Evolutionary conservation across 1,140 invertebrate genomes (phyloP).

Genomic region (Ganaspis sp.): DNA sequence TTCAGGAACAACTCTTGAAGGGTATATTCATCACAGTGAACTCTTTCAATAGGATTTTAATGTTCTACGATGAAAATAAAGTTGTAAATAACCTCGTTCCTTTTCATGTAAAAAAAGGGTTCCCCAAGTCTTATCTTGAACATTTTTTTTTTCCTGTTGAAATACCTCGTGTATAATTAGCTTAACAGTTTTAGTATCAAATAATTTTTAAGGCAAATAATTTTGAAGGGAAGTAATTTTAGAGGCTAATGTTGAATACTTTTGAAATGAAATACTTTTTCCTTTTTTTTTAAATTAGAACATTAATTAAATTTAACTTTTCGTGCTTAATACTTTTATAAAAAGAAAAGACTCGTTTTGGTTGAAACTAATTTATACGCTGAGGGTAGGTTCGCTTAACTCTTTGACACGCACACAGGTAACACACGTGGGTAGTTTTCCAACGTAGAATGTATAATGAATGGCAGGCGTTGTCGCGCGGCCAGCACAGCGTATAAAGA

Average conservation of each 20-base stretch:
- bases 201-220: no score
- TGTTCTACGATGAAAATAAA: background rate
- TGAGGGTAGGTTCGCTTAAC: conserved; percentile 25
- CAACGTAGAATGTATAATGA: conserved; percentile 28
- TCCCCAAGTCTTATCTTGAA: background rate
- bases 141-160: background rate
- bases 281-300: background rate
- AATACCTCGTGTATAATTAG: background rate
- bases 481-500: background rate
- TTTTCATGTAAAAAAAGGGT: background rate
- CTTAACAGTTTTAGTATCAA: no score
- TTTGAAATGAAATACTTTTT: background rate
- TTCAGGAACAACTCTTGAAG: conserved; percentile 3
- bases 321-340: background rate
- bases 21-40: conserved; percentile 23
- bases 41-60: conserved; percentile 29
- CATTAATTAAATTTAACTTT: conserved; percentile 1
- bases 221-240: no score
- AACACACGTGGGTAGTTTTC: conserved; percentile 29
- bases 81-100: conserved; percentile 6
- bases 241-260: no score
- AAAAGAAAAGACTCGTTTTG: background rate
- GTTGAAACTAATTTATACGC: conserved; percentile 12
- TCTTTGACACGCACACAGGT: conserved; percentile 24
- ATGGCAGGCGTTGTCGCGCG: conserved; percentile 21